phyloP scores from a whole-genome alignment of 2,797 vertebrate genomes.

The Ispidina picta region DNA sequence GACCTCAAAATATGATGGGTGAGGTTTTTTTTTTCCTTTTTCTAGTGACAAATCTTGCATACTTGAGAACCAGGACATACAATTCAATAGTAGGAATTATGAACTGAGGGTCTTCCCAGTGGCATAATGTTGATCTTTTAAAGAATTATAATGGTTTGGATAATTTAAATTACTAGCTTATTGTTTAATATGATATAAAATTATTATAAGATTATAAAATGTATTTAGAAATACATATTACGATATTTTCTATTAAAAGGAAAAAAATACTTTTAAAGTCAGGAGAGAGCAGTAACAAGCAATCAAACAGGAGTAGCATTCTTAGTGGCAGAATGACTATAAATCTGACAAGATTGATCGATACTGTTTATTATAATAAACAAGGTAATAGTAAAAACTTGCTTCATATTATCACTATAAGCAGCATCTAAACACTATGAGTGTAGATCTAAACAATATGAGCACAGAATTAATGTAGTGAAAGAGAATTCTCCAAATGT shows the following conservation, averaged over 20 bases:
- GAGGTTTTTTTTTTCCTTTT: neutral
- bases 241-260: neutral
- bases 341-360: neutral
- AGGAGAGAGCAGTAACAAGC: neutral
- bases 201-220: neutral
- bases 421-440: neutral
- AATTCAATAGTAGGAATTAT: slow-evolving; percentile 32
- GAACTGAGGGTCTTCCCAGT: neutral
- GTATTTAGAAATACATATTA: neutral
- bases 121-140: neutral
- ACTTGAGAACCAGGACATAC: neutral
- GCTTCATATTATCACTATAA: neutral
- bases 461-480: neutral
- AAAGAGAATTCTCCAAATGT: neutral
- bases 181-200: neutral
- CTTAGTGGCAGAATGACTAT: neutral
- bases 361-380: neutral
- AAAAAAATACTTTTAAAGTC: neutral
- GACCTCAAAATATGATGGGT: slow-evolving; percentile 21
- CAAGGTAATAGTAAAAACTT: neutral
- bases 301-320: neutral
- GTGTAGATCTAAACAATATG: neutral
- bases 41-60: slow-evolving; percentile 8
- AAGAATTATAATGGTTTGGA: neutral
- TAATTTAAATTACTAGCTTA: neutral